These are phyloP conservation scores for Sternotherus odoratus DNA, from an alignment of 2,797 vertebrate genomes.

Conservation along the genomic window DNA sequence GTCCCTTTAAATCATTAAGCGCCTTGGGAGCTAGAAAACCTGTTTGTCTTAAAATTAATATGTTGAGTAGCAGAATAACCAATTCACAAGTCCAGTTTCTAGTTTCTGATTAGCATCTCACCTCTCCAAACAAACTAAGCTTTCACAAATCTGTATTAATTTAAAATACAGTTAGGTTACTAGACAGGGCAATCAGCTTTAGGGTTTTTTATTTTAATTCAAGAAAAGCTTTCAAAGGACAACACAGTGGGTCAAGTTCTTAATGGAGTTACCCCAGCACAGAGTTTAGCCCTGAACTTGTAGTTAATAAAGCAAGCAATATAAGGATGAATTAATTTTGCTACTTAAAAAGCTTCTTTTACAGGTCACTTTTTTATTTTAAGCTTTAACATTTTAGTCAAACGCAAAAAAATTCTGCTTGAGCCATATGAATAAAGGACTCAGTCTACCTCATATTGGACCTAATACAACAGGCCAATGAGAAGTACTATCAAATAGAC, in stretches of 20 bases:
- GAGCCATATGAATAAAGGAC: neutral
- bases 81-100: neutral
- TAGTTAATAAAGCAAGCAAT: neutral
- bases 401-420: neutral
- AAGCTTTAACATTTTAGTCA: conserved; percentile 17
- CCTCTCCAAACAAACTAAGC: conserved; percentile 17
- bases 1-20: neutral
- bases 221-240: conserved; percentile 18
- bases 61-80: neutral
- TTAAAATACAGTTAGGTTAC: conserved; percentile 6
- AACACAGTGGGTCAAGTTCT: neutral
- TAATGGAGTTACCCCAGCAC: neutral
- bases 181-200: conserved; percentile 1
- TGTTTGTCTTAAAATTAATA: neutral
- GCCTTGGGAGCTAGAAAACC: neutral
- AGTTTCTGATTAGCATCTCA: neutral
- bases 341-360: neutral
- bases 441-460: neutral
- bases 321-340: neutral
- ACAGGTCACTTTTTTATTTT: conserved; percentile 8
- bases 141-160: neutral
- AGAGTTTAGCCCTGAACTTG: neutral
- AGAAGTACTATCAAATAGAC: neutral
- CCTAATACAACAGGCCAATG: neutral
- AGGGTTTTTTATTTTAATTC: neutral